phyloP scores from a whole-genome alignment of 2,888 invertebrate genomes.

The Anticlea derivata region DNA sequence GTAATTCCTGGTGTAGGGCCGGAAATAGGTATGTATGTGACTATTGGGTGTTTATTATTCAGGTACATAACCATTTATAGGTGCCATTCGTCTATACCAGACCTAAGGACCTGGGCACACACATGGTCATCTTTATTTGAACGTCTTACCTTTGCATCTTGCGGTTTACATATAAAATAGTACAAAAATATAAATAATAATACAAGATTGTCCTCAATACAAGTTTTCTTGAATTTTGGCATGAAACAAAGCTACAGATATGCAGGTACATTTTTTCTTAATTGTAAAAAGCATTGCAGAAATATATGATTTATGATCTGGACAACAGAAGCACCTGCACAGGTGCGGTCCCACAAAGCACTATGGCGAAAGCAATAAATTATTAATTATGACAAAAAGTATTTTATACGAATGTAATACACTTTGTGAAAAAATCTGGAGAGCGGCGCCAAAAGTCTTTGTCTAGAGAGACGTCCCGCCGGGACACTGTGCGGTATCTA shows the following conservation, averaged over 20 bases:
- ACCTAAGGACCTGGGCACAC: too few relatives aligned
- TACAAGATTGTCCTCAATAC: background rate
- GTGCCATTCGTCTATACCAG: too few relatives aligned
- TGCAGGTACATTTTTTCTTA: too few relatives aligned
- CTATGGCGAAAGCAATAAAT: constrained; percentile 77
- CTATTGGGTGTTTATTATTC: too few relatives aligned
- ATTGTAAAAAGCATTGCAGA: constrained; percentile 11
- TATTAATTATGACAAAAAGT: constrained; percentile 81
- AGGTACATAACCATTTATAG: too few relatives aligned
- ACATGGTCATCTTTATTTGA: too few relatives aligned
- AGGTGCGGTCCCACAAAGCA: constrained; percentile 69
- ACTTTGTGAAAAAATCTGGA: constrained; percentile 60
- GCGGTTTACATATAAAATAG: background rate
- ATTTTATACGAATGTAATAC: constrained; percentile 58
- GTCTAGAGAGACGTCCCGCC: constrained; percentile 74
- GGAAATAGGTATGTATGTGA: too few relatives aligned
- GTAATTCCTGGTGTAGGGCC: too few relatives aligned
- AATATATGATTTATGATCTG: constrained; percentile 64
- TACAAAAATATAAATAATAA: background rate
- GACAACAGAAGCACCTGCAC: constrained; percentile 73
- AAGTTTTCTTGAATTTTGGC: constrained; percentile 14
- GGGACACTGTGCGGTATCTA: constrained; percentile 53
- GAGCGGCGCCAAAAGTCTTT: constrained; percentile 79
- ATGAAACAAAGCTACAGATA: background rate
- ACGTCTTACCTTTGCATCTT: background rate